Base-by-base conservation (phyloP, 2,113 vertebrate genomes). In the Vulpes ferrilata region DNA sequence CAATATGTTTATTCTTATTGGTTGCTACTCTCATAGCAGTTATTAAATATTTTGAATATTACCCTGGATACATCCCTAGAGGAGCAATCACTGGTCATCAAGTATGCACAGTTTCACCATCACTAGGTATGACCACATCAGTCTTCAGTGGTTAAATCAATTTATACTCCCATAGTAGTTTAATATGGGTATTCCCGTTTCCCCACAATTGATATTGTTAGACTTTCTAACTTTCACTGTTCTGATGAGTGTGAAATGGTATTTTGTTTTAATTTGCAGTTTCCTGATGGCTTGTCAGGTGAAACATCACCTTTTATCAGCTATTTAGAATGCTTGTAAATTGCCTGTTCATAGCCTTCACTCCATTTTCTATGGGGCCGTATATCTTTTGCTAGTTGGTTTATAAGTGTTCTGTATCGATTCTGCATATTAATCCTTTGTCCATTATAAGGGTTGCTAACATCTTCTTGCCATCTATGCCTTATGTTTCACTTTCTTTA, bases 401-500 rank as follows among this genome's bases (percentile, higher is more conserved):
- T 91, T 85, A 0, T 74, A 65, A 62, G 55, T 85, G 43, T 59
- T 78, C 25, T 62, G 12, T 38, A 79, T 87, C 82, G 84, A 22
- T 60, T 94, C 32, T 80, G 38, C 27, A 76, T 69, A 84, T 69
- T 78, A 94, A 93, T 84, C 19, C 2, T 80, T 90, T 83, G 7
- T 65, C 76, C 64, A 23, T 73, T 74, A 17, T 67, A 90, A 30
- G 19, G 9, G n/a, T 74, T 85, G 51, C 13, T 74, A 88, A 32
- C 22, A 87, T 92, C 67, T 90, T 95, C 19, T 80, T 90, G 78
- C 32, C 11, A 81, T 64, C 53, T 93, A 32, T 69, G 55, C 23
- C 53, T 89, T 86, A 92, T 35, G 53, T 95, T 93, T 97, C 15
- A 51, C 23, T 92, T 93, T 94, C 57, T 90, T 90, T 93, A n/a